Evolutionary conservation across 2,113 vertebrate genomes (phyloP).

Genomic region (Rhinichthys klamathensis): DNA sequence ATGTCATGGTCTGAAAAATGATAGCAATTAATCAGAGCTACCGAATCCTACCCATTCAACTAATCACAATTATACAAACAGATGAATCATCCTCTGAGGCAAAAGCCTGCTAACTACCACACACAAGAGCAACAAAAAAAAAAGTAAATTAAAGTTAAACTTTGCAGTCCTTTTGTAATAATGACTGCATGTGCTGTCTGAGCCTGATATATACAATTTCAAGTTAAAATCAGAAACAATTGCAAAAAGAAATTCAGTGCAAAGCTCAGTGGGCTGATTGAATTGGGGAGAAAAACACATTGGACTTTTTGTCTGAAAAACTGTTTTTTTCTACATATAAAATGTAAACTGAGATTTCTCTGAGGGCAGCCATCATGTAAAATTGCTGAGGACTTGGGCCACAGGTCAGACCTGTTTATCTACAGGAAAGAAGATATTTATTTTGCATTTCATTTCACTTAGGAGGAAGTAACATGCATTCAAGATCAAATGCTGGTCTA

Average conservation of each 20-base stretch:
- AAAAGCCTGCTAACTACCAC: slow-evolving; percentile 50
- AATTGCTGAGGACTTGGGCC: not conserved
- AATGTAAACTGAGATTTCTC: too few species aligned
- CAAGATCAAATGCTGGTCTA: not conserved
- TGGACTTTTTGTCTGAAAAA: not conserved
- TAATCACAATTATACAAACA: slow-evolving; percentile 72
- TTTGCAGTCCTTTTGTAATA: slow-evolving; percentile 54
- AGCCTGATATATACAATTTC: slow-evolving; percentile 68
- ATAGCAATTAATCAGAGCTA: slow-evolving; percentile 76
- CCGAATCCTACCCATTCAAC: slow-evolving; percentile 67
- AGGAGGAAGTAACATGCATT: not conserved
- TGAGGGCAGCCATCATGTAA: not conserved
- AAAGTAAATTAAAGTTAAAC: slow-evolving; percentile 56
- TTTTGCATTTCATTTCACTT: slow-evolving; percentile 14
- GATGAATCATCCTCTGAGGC: slow-evolving; percentile 57
- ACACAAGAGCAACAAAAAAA: slow-evolving; percentile 23
- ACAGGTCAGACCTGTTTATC: slow-evolving; percentile 11
- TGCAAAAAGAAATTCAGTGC: slow-evolving; percentile 35
- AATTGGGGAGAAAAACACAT: not conserved
- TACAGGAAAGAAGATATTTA: slow-evolving; percentile 34
- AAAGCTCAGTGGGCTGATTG: slow-evolving; percentile 43
- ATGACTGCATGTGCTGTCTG: slow-evolving; percentile 66
- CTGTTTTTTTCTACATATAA: not conserved
- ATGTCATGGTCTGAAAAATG: slow-evolving; percentile 68
- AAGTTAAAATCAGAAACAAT: slow-evolving; percentile 69